Evolutionary conservation across 2,888 invertebrate genomes (phyloP), one percentile per base, ranked within the genome.

Genomic region (Scaptomyza tumidula): DNA sequence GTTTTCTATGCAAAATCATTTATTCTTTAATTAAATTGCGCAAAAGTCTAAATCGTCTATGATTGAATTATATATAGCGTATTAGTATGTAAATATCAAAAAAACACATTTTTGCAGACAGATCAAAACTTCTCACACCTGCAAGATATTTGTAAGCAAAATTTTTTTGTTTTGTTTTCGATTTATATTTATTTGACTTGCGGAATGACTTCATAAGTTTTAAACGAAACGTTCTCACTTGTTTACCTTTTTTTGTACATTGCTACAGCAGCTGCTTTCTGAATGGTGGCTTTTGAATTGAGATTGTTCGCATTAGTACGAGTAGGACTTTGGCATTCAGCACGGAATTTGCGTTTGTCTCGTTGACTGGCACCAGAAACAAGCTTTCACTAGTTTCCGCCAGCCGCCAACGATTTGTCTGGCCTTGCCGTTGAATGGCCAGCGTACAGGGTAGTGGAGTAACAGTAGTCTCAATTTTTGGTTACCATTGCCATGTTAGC

Each of bases 261-360:
- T 33, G 11, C n/a, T 29, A 24, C 7, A 31, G 31, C 19, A 14
- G 48, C 58, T 54, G 58, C 31, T 35, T 43, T 54, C 24, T 71
- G 44, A 71, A 64, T 58, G 41, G 27, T 27, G 24, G 44, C 44
- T 48, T 66, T 76, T 75, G 61, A 65, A 41, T 54, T 43, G 53
- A 62, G 74, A 64, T 69, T 45, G 56, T 72, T 63, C 57, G 76
- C 71, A 70, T 78, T 78, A 55, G 70, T 39, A 46, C 35, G 50
- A 55, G 67, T 27, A 46, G 37, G n/a, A n/a, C 37, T 53, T 49
- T 44, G 52, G 63, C 55, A 71, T 67, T 41, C 64, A 45, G 35
- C 31, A 16, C 31, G 33, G 43, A 43, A 43, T 31, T 48, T 37
- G 24, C 31, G 65, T 50, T 45, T 49, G 44, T 49, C 35, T 46